Evolutionary conservation across 2,113 vertebrate species (phyloP).

Genomic region (Willisornis vidua): DNA sequence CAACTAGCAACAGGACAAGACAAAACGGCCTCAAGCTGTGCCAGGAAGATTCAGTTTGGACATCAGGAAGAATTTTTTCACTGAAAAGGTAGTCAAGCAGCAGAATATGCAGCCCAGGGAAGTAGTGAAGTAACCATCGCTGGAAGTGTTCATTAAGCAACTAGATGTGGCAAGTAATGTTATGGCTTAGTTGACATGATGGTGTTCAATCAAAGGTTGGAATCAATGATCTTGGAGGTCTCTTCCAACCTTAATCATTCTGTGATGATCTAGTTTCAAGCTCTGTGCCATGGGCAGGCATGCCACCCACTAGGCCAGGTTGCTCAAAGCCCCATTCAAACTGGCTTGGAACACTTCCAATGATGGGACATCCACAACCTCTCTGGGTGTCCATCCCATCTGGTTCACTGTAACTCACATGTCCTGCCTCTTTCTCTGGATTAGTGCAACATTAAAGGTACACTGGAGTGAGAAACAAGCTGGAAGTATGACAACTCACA

Average conservation of each 20-base stretch:
- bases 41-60: not conserved
- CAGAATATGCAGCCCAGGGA: not conserved
- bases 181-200: not conserved
- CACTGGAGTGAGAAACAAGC: not conserved
- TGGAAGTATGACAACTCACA: not conserved
- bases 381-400: not conserved
- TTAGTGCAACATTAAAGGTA: not conserved
- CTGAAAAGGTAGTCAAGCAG: not conserved
- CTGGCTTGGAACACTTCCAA: not conserved
- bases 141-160: not conserved
- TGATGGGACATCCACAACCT: not conserved
- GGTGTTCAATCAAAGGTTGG: not conserved
- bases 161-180: not conserved
- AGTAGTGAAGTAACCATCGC: not conserved
- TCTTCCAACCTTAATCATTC: not conserved
- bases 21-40: not conserved
- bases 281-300: rapidly evolving
- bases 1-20: not conserved
- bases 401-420: not conserved
- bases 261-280: not conserved
- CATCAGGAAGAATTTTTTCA: not conserved
- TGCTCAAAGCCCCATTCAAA: not conserved
- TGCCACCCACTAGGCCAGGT: not conserved
- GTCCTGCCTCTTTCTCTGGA: not conserved
- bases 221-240: not conserved